Evolutionary conservation across 2,797 vertebrate genomes (phyloP).

Genomic region (Periparus ater): DNA sequence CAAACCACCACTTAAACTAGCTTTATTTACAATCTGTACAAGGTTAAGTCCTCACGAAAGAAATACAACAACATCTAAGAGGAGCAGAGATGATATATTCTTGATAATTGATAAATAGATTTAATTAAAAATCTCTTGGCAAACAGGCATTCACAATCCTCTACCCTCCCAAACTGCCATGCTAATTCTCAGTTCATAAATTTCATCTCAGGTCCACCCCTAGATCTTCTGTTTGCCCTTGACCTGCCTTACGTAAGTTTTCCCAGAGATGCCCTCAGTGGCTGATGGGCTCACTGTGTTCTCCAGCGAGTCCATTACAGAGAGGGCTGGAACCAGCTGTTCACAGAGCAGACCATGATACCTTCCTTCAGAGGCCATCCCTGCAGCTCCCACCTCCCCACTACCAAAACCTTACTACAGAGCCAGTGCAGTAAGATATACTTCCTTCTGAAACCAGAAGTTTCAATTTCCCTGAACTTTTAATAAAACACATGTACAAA

Average conservation of each 20-base stretch:
- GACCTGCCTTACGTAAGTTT: not conserved
- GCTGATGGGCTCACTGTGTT: not conserved
- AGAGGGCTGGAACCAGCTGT: not conserved
- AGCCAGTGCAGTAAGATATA: not conserved
- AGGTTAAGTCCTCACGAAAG: not conserved
- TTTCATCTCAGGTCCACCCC: not conserved
- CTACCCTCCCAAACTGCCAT: not conserved
- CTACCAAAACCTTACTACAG: not conserved
- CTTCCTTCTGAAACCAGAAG: not conserved
- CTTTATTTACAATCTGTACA: not conserved
- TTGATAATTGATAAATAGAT: not conserved
- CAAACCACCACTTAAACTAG: not conserved
- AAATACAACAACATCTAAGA: not conserved
- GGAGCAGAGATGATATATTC: not conserved
- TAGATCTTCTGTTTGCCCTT: not conserved
- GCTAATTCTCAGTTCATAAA: not conserved
- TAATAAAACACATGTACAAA: not conserved
- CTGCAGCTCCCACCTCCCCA: not conserved
- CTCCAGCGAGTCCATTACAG: not conserved
- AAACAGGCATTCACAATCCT: not conserved
- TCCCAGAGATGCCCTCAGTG: not conserved
- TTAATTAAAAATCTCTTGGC: not conserved
- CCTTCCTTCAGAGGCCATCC: not conserved
- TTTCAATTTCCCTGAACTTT: not conserved
- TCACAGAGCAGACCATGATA: fast-evolving